A percentile compares a stretch with the other conserved stretches of the same genome.
Evolutionary conservation across 2,888 invertebrate genomes (phyloP).

Genomic region (Brachylomia viminalis): DNA sequence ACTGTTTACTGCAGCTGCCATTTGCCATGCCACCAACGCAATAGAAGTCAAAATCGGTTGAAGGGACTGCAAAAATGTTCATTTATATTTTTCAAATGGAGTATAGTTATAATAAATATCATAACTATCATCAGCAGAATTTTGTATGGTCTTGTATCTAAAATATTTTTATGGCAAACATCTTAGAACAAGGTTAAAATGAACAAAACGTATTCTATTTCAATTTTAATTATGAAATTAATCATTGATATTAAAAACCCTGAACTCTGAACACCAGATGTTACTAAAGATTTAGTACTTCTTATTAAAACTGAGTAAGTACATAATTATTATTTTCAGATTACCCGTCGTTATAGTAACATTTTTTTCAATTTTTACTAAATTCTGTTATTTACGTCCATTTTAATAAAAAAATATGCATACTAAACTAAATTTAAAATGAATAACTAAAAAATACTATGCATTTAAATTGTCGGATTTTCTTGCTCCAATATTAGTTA

Average conservation of each 20-base stretch:
- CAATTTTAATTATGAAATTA: constrained; percentile 44
- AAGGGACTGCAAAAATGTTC: too few species aligned
- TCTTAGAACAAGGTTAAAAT: neutral
- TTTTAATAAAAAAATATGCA: constrained; percentile 19
- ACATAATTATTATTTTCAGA: constrained; percentile 42
- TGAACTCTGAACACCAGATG: constrained; percentile 48
- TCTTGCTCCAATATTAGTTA: constrained; percentile 60
- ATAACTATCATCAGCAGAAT: neutral
- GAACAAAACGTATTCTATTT: constrained; percentile 8
- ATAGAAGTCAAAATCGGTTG: too few species aligned
- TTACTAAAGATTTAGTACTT: constrained; percentile 50
- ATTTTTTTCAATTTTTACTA: constrained; percentile 4
- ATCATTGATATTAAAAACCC: constrained; percentile 53
- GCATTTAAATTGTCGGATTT: constrained; percentile 66
- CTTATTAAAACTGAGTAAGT: constrained; percentile 42
- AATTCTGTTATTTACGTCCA: constrained; percentile 5
- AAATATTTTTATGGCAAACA: neutral
- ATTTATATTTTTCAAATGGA: too few species aligned
- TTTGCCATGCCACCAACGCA: too few species aligned
- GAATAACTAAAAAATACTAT: constrained; percentile 54
- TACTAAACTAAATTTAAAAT: constrained; percentile 36
- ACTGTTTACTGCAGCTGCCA: too few species aligned
- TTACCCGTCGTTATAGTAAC: neutral
- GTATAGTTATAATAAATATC: neutral
- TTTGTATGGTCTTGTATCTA: neutral